Evolutionary conservation across 2,888 invertebrate genomes (phyloP).

Genomic region (Hydropsyche betteni): DNA sequence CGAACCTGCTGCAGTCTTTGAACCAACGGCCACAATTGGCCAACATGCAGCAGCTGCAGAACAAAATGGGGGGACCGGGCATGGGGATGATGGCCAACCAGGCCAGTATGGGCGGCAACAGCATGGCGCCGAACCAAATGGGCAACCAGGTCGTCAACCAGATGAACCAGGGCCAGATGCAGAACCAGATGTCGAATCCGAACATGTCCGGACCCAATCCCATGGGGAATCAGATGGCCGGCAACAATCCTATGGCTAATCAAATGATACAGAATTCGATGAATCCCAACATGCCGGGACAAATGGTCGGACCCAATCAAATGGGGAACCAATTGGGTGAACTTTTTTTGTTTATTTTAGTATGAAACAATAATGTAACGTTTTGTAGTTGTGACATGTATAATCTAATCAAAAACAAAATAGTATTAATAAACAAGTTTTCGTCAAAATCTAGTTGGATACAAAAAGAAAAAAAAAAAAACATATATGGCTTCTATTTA

Average conservation of each 20-base stretch:
- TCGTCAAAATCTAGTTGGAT: too few species aligned
- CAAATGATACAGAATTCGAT: slow-evolving; percentile 63
- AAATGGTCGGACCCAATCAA: slow-evolving; percentile 58
- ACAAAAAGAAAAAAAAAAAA: too few species aligned
- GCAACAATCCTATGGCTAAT: slow-evolving; percentile 59
- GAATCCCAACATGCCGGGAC: slow-evolving; percentile 65
- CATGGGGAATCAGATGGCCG: slow-evolving; percentile 56
- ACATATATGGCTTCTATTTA: too few species aligned
- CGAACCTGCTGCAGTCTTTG: slow-evolving; percentile 78
- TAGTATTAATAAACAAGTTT: too few species aligned
- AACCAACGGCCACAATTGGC: slow-evolving; percentile 72
- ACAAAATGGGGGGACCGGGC: slow-evolving; percentile 67
- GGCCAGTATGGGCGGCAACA: slow-evolving; percentile 60
- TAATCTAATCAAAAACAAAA: too few species aligned
- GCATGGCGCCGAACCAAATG: slow-evolving; percentile 56
- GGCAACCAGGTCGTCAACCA: slow-evolving; percentile 62
- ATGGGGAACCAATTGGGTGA: slow-evolving; percentile 63
- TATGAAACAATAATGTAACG: too few species aligned
- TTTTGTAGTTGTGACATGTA: too few species aligned
- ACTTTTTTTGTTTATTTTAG: too few species aligned
- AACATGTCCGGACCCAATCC: slow-evolving; percentile 57
- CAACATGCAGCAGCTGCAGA: slow-evolving; percentile 66
- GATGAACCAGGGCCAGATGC: slow-evolving; percentile 56
- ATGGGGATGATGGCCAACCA: slow-evolving; percentile 68
- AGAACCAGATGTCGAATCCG: slow-evolving; percentile 61